These are phyloP conservation scores for Coptodon rendalli DNA, from an alignment of 2,113 vertebrate species.

Conservation along the genomic window DNA sequence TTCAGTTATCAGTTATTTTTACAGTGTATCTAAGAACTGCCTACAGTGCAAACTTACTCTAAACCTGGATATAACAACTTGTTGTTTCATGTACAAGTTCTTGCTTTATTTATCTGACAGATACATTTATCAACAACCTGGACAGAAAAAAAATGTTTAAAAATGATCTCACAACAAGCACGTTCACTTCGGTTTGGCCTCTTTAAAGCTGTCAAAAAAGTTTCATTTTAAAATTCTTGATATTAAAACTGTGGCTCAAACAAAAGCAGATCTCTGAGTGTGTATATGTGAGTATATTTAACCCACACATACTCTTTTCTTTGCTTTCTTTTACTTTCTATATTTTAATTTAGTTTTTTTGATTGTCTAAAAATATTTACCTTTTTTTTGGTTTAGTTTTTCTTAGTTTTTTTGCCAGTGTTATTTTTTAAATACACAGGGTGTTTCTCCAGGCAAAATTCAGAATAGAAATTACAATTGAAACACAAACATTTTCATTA, in stretches of 20 bases:
- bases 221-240: background rate
- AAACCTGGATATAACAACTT: background rate
- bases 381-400: background rate
- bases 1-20: background rate
- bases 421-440: background rate
- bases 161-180: fast-evolving
- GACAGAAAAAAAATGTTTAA: background rate
- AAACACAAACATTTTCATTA: background rate
- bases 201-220: fast-evolving
- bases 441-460: background rate
- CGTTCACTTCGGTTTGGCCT: fast-evolving
- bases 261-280: background rate
- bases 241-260: background rate
- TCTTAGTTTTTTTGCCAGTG: no score
- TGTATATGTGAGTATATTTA: no score
- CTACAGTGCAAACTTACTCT: background rate
- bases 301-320: background rate
- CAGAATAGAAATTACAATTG: background rate
- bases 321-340: background rate
- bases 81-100: background rate
- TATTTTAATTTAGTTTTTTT: background rate
- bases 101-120: background rate
- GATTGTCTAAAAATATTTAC: background rate
- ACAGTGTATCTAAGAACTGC: fast-evolving
- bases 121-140: background rate